phyloP scores from a whole-genome alignment of 2,797 vertebrate species.

The Zenarchopterus dispar region DNA sequence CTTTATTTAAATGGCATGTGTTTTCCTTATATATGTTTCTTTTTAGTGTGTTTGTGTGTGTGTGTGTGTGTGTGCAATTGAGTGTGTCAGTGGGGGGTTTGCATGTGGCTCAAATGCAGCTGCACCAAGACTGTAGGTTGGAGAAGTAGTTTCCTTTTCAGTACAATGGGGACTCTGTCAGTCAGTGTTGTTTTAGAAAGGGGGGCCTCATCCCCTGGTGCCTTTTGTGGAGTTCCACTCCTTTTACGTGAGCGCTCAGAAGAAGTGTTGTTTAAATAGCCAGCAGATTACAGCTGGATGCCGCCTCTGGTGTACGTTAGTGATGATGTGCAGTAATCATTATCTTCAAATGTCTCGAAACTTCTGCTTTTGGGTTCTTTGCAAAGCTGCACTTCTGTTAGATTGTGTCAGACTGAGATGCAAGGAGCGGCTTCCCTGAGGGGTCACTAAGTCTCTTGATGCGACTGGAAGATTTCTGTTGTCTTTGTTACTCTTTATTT shows the following conservation, averaged over 20 bases:
- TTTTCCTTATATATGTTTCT: constrained; percentile 33
- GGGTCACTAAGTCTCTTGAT: neutral
- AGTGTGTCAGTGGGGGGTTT: constrained; percentile 41
- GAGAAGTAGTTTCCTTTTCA: constrained; percentile 77
- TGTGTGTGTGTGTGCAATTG: constrained; percentile 21
- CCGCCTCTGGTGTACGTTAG: neutral
- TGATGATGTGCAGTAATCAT: neutral
- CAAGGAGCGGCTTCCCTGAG: constrained; percentile 16
- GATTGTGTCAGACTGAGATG: constrained; percentile 21
- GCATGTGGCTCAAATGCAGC: constrained; percentile 63
- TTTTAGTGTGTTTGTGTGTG: constrained; percentile 6
- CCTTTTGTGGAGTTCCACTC: constrained; percentile 69
- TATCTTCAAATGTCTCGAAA: neutral
- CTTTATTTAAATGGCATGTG: constrained; percentile 21
- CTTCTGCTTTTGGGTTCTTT: constrained; percentile 22
- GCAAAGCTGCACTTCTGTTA: neutral
- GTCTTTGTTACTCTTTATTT: constrained; percentile 44
- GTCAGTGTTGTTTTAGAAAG: constrained; percentile 81
- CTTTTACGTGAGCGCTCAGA: constrained; percentile 34
- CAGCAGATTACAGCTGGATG: constrained; percentile 23
- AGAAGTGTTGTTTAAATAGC: constrained; percentile 40
- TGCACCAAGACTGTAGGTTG: constrained; percentile 65
- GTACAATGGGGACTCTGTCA: constrained; percentile 81
- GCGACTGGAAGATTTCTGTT: constrained; percentile 10
- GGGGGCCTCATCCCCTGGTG: constrained; percentile 75